Percentiles rank a stretch among this genome's conserved stretches.
These are phyloP conservation scores for Acanthosepion esculentum DNA, from an alignment of 2,888 invertebrate genomes.

Conservation along the genomic window DNA sequence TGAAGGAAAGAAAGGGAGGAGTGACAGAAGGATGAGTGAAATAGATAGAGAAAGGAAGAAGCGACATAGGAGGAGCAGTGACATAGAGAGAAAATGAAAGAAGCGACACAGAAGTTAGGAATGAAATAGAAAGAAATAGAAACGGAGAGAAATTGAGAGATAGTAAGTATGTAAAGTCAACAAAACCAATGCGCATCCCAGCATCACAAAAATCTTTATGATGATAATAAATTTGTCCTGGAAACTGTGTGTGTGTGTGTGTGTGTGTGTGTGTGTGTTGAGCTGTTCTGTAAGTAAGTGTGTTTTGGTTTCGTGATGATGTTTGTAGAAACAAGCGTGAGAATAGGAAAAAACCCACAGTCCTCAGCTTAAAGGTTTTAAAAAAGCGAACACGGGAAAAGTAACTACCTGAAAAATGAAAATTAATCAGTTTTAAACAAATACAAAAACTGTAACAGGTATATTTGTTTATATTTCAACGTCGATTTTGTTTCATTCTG, in stretches of 20 bases:
- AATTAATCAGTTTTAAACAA: too few species aligned
- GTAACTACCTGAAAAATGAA: too few species aligned
- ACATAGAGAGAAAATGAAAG: neutral
- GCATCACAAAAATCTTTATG: neutral
- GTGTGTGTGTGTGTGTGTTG: neutral
- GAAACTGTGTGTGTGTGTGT: neutral
- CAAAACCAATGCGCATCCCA: neutral
- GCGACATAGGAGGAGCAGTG: neutral
- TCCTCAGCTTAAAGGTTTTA: too few species aligned
- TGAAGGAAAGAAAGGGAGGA: neutral
- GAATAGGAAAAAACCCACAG: too few species aligned
- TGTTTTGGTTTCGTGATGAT: too few species aligned
- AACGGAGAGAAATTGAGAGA: neutral
- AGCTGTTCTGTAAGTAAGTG: too few species aligned
- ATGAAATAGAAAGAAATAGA: too few species aligned
- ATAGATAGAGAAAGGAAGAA: neutral
- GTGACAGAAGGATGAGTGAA: neutral
- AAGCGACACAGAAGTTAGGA: neutral
- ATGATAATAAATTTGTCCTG: neutral
- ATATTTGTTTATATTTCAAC: too few species aligned
- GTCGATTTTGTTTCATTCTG: too few species aligned
- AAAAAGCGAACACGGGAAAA: too few species aligned
- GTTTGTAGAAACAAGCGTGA: too few species aligned
- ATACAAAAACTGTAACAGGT: too few species aligned
- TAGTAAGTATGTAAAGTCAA: neutral